phyloP scores from a whole-genome alignment of 2,797 vertebrate genomes.

The Helicolenus hilgendorfi region DNA sequence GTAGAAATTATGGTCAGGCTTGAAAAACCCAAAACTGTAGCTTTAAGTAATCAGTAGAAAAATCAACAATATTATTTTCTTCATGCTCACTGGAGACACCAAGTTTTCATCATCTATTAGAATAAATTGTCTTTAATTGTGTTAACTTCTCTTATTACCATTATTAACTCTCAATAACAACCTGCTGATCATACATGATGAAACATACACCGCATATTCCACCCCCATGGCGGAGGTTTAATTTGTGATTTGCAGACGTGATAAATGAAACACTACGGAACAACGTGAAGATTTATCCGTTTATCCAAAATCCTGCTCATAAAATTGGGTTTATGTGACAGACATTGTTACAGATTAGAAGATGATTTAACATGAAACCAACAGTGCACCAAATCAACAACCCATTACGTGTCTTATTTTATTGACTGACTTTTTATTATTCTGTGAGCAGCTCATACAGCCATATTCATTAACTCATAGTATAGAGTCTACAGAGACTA shows the following conservation, averaged over 20 bases:
- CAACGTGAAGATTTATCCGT: background rate
- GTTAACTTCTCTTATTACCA: background rate
- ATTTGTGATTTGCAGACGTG: background rate
- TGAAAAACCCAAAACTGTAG: background rate
- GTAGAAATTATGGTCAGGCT: background rate
- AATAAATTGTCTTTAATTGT: background rate
- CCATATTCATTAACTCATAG: background rate
- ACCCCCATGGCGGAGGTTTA: background rate
- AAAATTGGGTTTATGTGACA: background rate
- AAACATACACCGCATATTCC: background rate
- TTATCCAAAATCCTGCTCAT: background rate
- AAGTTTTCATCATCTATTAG: background rate
- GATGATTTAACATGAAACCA: background rate
- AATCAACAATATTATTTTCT: background rate
- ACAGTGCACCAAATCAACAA: background rate
- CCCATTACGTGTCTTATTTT: background rate
- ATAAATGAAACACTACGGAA: background rate
- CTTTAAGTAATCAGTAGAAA: background rate
- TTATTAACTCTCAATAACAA: background rate
- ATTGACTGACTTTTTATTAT: background rate
- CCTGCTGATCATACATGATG: background rate
- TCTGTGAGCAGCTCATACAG: background rate
- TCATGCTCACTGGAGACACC: background rate
- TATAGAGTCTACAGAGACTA: background rate
- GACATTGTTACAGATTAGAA: background rate